Evolutionary conservation across 23 tunicate species (phyloP), one percentile per base, ranked within the genome.

Genomic region (Phallusia fumigata): DNA sequence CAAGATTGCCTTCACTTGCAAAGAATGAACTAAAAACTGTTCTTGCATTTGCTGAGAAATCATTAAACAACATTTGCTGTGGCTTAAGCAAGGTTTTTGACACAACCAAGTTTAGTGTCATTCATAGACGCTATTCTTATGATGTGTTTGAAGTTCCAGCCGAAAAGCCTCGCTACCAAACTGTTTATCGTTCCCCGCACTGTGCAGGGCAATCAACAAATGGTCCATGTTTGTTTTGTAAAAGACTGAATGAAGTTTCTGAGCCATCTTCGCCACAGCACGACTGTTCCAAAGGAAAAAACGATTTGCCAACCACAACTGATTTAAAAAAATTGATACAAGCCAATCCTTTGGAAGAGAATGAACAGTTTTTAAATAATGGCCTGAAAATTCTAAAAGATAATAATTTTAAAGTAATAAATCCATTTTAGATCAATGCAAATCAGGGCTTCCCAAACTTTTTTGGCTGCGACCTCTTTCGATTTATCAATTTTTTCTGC

Each of bases 21-120:
- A 30, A 45, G 35, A 45, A 77, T 30, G 36, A 77, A 40, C 53
- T 77, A 2, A 30, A 36, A 36, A 21, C 53, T 40, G 53, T 77
- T 12, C 58, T 77, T 22, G 34, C 35, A 16, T 45, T 77, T 77
- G 81, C 81, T 13, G 77, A 74, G 45, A 35, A 30, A 33, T 74
- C 40, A 33, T 35, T 33, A 0, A 35, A 31, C n/a, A 74, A 33
- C 44, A 33, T 74, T 18, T 74, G 77, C 35, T 35, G 44, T 33
- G 77, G 77, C 2, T 16, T 33, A 33, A 74, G 45, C 35, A 15
- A 30, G 40, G 77, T 74, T 74, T 2, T 2, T 18, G 77, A 35
- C 16, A 16, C 31, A 28, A 19, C 10, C 16, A 35, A 35, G 44
- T 74, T 74, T 74, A 19, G 22, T 35, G 34, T 74, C 8, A 10